phyloP scores from a whole-genome alignment of 2,888 invertebrate genomes.

The Macrosoma leucophasiata region DNA sequence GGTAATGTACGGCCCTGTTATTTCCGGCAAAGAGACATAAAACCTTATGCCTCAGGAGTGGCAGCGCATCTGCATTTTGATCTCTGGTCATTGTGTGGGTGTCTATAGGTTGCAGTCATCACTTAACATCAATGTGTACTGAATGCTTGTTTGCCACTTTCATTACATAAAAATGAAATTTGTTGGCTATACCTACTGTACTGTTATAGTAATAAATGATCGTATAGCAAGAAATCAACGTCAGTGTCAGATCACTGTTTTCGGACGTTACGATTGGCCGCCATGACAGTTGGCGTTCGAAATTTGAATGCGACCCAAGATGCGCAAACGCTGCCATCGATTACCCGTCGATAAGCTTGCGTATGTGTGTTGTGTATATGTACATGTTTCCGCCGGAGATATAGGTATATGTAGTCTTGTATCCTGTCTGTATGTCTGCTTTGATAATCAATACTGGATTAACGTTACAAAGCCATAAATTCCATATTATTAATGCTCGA shows the following conservation, averaged over 20 bases:
- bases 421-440: slow-evolving; percentile 37
- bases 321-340: slow-evolving; percentile 59
- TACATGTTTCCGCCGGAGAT: slow-evolving; percentile 53
- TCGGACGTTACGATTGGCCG: slow-evolving; percentile 49
- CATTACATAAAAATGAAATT: too few species aligned
- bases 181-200: too few species aligned
- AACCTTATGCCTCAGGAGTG: too few species aligned
- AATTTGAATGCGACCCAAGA: slow-evolving; percentile 70
- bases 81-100: too few species aligned
- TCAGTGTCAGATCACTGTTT: slow-evolving; percentile 51
- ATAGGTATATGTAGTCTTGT: slow-evolving; percentile 36
- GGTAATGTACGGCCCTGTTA: too few species aligned
- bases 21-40: too few species aligned
- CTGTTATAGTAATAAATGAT: slow-evolving; percentile 24
- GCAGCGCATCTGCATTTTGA: too few species aligned
- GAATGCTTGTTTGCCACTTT: too few species aligned
- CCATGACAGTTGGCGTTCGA: slow-evolving; percentile 63
- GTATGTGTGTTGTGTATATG: slow-evolving; percentile 39
- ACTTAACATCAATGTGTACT: too few species aligned
- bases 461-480: too few species aligned
- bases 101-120: too few species aligned
- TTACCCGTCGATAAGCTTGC: slow-evolving; percentile 61
- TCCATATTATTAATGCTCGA: too few species aligned
- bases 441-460: slow-evolving; percentile 19
- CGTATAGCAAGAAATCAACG: slow-evolving; percentile 52